Base-by-base conservation (phyloP, 2,113 vertebrate species). In the Camarhynchus parvulus region DNA sequence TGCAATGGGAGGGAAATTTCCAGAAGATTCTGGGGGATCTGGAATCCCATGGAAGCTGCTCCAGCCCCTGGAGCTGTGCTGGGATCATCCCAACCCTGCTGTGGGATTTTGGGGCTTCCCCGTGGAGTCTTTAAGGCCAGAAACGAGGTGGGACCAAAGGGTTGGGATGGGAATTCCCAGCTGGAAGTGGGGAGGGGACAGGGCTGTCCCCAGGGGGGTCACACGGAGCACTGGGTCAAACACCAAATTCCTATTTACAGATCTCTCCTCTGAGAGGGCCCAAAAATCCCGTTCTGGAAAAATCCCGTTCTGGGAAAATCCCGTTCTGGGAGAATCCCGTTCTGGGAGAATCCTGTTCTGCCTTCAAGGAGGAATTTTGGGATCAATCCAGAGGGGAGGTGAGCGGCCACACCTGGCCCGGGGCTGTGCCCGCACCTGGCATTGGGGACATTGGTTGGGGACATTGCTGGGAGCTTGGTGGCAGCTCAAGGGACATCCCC, bases 41-140 rank as follows among this genome's bases (percentile, higher is more conserved):
- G 10, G 2, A 25, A 35, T 68, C 27, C 33, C 8, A 1, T 1
- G 8, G n/a, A 6, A 0, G 1, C 35, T 5, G 31, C 46, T 73
- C 28, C 16, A 0, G 3, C 3, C 49, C 53, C 28, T 2, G 68
- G 9, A 46, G 73, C 18, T 83, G 53, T 87, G 39, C 70, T 0
- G 5, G 73, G 78, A 59, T 3, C 5, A 9, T 6, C 63, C 68
- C 2, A 27, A 13, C 6, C 72, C 69, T 10, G 49, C 49, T 10
- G 49, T 50, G 49, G 49, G 28, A 11, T 53, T 31, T 30, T 53
- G 52, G 52, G 52, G 35, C 44, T 46, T 70, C 49, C 72, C 62
- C 15, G 0, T 1, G 4, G n/a, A 73, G 75, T 46, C 55, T 33
- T 80, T 94, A 81, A 87, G 94, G 92, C 95, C 91, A 56, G 86